Conservation (phyloP, 1,140 invertebrate species). For the Megalopta genalis region DNA sequence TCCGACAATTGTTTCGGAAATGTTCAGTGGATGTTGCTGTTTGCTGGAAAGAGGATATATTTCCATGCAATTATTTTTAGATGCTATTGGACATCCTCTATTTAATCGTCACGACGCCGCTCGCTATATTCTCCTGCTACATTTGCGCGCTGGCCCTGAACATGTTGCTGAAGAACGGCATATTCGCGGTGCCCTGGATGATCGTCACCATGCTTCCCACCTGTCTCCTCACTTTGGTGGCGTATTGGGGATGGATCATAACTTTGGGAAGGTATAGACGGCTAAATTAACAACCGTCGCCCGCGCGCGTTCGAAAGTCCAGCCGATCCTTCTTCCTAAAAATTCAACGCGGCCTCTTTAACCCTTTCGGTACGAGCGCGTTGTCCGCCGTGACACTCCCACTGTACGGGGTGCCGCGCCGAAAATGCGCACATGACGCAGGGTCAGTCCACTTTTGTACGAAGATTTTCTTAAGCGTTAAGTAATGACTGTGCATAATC, state of each 20-base stretch:
- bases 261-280: slow-evolving; percentile 74
- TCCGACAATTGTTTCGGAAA: too few relatives aligned
- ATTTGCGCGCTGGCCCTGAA: slow-evolving; percentile 80
- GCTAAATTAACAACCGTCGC: slow-evolving; percentile 9
- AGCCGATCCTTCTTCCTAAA: too few relatives aligned
- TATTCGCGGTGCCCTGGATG: slow-evolving; percentile 76
- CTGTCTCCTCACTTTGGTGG: slow-evolving; percentile 74
- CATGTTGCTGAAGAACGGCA: slow-evolving; percentile 70
- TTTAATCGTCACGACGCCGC: slow-evolving; percentile 81
- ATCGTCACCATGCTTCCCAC: slow-evolving; percentile 77
- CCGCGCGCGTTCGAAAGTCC: too few relatives aligned
- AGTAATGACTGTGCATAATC: too few relatives aligned
- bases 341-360: too few relatives aligned
- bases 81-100: slow-evolving; percentile 81
- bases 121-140: slow-evolving; percentile 82
- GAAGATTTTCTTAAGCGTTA: too few relatives aligned
- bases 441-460: too few relatives aligned
- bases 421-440: too few relatives aligned
- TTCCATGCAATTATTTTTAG: slow-evolving; percentile 62
- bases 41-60: not conserved
- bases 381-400: too few relatives aligned
- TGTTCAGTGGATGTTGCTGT: not conserved
- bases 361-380: too few relatives aligned
- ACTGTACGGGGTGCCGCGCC: too few relatives aligned
- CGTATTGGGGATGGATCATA: slow-evolving; percentile 77